Conservation (phyloP, 2,797 vertebrate genomes). For the Mormyrops attenuatus region DNA sequence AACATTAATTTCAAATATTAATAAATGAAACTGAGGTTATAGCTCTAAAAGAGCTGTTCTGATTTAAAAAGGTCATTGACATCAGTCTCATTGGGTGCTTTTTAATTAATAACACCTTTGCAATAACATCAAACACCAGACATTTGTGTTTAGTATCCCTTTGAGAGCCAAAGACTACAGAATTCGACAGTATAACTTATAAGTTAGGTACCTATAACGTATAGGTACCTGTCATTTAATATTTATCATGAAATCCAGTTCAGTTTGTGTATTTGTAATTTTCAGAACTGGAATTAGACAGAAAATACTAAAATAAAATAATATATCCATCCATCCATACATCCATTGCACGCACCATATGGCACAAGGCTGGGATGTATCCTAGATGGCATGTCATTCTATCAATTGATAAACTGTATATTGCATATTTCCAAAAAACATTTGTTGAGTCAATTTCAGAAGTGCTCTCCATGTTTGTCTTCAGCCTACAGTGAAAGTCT, state of each 20-base stretch:
- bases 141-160: neutral
- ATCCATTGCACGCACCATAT: neutral
- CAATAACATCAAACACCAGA: neutral
- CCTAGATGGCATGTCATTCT: neutral
- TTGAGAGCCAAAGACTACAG: neutral
- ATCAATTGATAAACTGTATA: neutral
- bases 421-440: neutral
- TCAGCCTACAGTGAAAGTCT: neutral
- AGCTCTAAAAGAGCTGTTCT: neutral
- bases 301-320: neutral
- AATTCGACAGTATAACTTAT: neutral
- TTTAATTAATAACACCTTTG: neutral
- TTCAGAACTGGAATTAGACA: neutral
- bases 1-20: neutral
- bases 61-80: neutral
- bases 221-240: neutral
- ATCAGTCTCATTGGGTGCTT: neutral
- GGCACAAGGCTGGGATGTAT: neutral
- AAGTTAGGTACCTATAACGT: too few relatives aligned
- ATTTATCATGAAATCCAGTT: neutral
- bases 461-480: neutral
- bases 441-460: neutral
- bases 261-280: neutral
- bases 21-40: neutral
- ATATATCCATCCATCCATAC: neutral